Evolutionary conservation across 1,140 invertebrate species (phyloP).

Genomic region (Chironomus striatipennis): DNA sequence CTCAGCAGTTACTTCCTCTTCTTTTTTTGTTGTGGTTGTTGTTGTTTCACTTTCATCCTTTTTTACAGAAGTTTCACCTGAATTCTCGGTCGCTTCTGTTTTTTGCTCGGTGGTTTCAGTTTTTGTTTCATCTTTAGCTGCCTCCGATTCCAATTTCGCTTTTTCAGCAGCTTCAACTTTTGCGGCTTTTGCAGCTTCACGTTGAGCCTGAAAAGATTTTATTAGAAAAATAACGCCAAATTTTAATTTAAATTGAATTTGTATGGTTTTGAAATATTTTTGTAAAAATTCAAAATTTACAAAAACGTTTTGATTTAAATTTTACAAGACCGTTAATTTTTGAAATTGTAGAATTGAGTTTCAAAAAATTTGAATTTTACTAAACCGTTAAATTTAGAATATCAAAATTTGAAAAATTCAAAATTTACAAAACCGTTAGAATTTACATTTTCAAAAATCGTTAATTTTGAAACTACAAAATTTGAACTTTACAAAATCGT

Average conservation of each 20-base stretch:
- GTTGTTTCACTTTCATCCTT: background rate
- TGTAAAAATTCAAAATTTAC: too few species aligned
- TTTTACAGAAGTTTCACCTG: background rate
- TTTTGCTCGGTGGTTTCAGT: background rate
- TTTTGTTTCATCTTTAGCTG: background rate
- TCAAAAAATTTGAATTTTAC: background rate
- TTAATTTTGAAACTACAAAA: too few species aligned
- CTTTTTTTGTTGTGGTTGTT: background rate
- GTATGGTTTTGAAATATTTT: too few species aligned
- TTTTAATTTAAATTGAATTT: too few species aligned
- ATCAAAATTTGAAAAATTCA: too few species aligned
- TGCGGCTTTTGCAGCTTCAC: slow-evolving; percentile 17
- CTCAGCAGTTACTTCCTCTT: background rate
- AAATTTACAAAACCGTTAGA: too few species aligned
- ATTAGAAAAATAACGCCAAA: too few species aligned
- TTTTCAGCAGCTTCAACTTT: background rate
- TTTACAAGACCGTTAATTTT: too few species aligned
- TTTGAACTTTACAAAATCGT: too few species aligned
- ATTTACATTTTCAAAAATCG: too few species aligned
- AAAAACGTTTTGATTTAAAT: too few species aligned
- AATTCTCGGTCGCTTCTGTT: background rate
- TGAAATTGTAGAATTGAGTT: background rate
- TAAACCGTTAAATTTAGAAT: too few species aligned
- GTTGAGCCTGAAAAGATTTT: background rate
- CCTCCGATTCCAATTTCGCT: background rate